These are phyloP conservation scores for Gracilinanus agilis DNA, from an alignment of 2,113 vertebrate species.

Conservation along the genomic window DNA sequence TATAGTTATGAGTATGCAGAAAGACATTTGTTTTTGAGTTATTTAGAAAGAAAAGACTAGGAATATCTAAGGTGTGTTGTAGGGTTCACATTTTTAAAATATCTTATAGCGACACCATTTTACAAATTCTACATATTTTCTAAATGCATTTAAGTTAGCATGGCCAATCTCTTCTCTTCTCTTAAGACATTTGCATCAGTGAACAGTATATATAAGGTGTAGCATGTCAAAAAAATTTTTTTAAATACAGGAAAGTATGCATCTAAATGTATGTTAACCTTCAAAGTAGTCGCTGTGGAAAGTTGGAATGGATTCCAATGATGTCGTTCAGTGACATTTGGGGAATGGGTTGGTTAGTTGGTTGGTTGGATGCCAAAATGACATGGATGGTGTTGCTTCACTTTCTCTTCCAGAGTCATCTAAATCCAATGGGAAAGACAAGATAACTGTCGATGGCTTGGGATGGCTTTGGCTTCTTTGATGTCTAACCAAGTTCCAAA, in stretches of 20 bases:
- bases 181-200: not conserved
- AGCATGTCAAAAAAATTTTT: not conserved
- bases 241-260: not conserved
- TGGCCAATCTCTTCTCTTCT: not conserved
- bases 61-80: conserved; percentile 10
- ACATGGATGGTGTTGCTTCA: too few relatives aligned
- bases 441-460: too few relatives aligned
- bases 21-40: conserved; percentile 17
- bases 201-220: not conserved
- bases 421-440: too few relatives aligned
- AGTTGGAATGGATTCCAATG: not conserved
- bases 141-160: not conserved
- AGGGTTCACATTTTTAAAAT: not conserved
- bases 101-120: not conserved
- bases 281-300: not conserved
- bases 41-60: conserved; percentile 11
- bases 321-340: not conserved
- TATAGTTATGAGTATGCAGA: not conserved
- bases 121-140: not conserved
- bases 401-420: too few relatives aligned
- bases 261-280: not conserved
- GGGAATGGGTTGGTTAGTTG: too few relatives aligned
- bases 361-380: too few relatives aligned
- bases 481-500: too few relatives aligned
- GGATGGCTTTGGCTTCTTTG: too few relatives aligned